Evolutionary conservation across 2,888 invertebrate genomes (phyloP).

Genomic region (Meiosimyza platycephala): DNA sequence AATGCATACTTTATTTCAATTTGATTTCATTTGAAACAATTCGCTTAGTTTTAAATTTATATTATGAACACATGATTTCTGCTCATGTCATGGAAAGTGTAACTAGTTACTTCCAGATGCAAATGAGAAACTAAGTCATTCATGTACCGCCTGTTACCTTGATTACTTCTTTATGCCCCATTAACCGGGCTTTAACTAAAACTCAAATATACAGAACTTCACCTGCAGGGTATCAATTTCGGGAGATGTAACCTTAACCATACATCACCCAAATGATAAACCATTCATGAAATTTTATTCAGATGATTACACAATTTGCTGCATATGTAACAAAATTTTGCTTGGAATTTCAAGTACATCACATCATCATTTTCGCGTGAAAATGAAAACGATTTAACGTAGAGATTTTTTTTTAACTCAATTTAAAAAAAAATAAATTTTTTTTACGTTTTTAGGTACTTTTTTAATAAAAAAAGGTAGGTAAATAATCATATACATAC

Average conservation of each 20-base stretch:
- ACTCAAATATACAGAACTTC: neutral
- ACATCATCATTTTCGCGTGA: too few species aligned
- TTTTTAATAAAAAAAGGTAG: too few species aligned
- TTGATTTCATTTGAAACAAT: too few species aligned
- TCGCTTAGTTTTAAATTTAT: too few species aligned
- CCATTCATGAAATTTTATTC: neutral
- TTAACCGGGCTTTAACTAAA: neutral
- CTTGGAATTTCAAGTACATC: too few species aligned
- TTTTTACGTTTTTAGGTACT: too few species aligned
- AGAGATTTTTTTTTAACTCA: too few species aligned
- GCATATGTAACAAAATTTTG: neutral
- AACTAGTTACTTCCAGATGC: slow-evolving; percentile 6
- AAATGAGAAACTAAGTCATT: slow-evolving; percentile 4
- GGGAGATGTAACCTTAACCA: neutral
- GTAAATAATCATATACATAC: too few species aligned
- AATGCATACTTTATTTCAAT: too few species aligned
- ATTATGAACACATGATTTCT: too few species aligned
- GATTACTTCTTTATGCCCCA: slow-evolving; percentile 14
- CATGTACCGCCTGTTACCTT: slow-evolving; percentile 2
- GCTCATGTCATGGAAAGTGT: neutral
- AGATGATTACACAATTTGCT: neutral
- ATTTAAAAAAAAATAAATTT: too few species aligned
- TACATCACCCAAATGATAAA: neutral
- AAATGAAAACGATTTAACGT: too few species aligned
- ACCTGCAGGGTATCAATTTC: neutral